Conservation (phyloP, 2,113 vertebrate genomes). For the Martes martes region DNA sequence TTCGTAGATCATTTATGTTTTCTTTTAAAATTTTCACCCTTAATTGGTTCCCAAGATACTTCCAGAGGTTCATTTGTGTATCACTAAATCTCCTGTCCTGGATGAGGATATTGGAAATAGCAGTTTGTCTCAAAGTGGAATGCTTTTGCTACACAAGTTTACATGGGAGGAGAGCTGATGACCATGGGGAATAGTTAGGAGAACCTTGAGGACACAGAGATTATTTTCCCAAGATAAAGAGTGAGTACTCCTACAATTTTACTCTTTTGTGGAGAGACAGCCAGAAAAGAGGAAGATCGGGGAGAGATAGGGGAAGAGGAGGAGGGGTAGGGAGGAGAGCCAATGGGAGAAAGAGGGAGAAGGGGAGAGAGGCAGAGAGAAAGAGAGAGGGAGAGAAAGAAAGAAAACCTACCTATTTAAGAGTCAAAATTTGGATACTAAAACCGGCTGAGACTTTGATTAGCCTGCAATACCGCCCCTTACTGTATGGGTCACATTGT, state of each 20-base stretch:
- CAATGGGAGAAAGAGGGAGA: background rate
- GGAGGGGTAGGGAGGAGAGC: background rate
- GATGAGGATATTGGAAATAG: background rate
- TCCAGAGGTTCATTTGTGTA: background rate
- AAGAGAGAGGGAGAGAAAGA: background rate
- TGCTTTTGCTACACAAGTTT: background rate
- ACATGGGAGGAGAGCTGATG: background rate
- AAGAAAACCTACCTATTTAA: background rate
- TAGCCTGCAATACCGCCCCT: background rate
- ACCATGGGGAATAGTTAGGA: background rate
- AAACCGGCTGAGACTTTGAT: background rate
- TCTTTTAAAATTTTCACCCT: background rate
- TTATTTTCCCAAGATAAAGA: background rate
- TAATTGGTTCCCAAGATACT: background rate
- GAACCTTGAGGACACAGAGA: background rate
- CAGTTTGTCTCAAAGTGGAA: background rate
- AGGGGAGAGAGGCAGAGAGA: background rate
- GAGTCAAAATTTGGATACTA: background rate
- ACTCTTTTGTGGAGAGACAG: background rate
- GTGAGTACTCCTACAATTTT: background rate
- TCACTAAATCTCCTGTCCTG: conserved; percentile 15
- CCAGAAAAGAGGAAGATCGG: background rate
- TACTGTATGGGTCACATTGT: background rate
- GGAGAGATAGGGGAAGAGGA: background rate
- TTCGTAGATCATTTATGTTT: background rate